phyloP scores from a whole-genome alignment of 2,888 invertebrate genomes.

The Drepanosiphum platanoidis region DNA sequence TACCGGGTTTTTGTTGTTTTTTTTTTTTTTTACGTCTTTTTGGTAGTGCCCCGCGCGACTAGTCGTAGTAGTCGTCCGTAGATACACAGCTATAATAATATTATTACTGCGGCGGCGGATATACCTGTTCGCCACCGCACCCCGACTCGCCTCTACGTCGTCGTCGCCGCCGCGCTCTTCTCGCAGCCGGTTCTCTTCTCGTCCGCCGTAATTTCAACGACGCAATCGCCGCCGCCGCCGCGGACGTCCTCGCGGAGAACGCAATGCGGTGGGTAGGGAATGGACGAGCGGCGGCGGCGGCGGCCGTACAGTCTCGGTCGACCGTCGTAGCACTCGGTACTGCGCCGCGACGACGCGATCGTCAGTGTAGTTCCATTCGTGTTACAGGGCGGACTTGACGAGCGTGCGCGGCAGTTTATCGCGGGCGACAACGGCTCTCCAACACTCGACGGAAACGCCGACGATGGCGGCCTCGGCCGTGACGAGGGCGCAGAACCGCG shows the following conservation, averaged over 20 bases:
- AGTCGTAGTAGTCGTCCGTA: too few species aligned
- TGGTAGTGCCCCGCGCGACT: not conserved
- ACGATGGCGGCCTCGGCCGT: slow-evolving; percentile 25
- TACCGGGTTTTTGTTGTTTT: not conserved
- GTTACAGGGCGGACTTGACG: too few species aligned
- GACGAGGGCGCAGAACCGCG: slow-evolving; percentile 37
- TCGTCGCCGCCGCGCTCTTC: not conserved
- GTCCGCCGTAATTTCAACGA: not conserved
- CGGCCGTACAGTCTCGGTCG: not conserved
- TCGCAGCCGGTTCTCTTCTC: not conserved
- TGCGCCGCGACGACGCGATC: too few species aligned
- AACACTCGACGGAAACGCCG: not conserved
- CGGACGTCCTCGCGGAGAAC: not conserved
- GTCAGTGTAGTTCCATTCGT: too few species aligned
- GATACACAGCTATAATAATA: too few species aligned
- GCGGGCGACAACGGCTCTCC: not conserved
- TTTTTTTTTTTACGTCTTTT: not conserved
- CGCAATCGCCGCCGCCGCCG: not conserved
- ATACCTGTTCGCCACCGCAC: not conserved
- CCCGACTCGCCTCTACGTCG: not conserved
- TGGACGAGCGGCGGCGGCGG: not conserved
- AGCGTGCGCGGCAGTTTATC: not conserved
- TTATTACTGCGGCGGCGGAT: not conserved
- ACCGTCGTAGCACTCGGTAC: not conserved
- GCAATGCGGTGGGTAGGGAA: not conserved